Evolutionary conservation across 1,140 invertebrate species (phyloP), one percentile per base, ranked within the genome.

Genomic region (Hesperophylax magnus): DNA sequence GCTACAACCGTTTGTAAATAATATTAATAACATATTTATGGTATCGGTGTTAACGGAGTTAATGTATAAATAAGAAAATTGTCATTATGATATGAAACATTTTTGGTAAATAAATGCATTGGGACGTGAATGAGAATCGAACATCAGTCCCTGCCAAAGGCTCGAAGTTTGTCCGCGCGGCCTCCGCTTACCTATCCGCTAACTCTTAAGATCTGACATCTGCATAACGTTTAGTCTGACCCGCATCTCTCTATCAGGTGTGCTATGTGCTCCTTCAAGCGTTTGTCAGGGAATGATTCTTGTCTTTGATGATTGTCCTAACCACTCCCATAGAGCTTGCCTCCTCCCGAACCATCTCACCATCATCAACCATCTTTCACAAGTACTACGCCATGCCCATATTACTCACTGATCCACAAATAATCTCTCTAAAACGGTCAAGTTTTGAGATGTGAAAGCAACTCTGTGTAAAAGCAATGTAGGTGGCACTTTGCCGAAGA

Each of bases 201-300:
- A 77, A 63, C 76, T 78, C 6, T 14, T 47, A 1, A 14, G 39
- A 47, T 34, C 34, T 34, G 34, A 34, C 34, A 34, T 34, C 34
- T 79, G 72, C 69, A 75, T 80, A 80, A 82, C 81, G 80, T 72
- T 75, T 76, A 27, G 58, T n/a, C 60, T 77, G 7, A 67, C 81
- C 81, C 71, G 81, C 81, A 77, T 77, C 72, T 63, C 79, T 78
- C 69, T 61, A 27, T 77, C 72, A 24, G 72, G 74, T 79, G 47
- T 61, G 78, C 78, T 72, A 80, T 79, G 47, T 61, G 78, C 78
- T 72, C 83, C 83, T 84, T 84, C 83, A 75, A 84, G 83, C 80
- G 75, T 84, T 84, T 84, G 83, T 82, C 83, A 82, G 83, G 83
- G 83, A 84, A 84, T 84, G 83, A 80, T 84, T 82, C 72, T 82